These are phyloP conservation scores for Cotesia congregata DNA, from an alignment of 2,888 invertebrate species.

Conservation along the genomic window DNA sequence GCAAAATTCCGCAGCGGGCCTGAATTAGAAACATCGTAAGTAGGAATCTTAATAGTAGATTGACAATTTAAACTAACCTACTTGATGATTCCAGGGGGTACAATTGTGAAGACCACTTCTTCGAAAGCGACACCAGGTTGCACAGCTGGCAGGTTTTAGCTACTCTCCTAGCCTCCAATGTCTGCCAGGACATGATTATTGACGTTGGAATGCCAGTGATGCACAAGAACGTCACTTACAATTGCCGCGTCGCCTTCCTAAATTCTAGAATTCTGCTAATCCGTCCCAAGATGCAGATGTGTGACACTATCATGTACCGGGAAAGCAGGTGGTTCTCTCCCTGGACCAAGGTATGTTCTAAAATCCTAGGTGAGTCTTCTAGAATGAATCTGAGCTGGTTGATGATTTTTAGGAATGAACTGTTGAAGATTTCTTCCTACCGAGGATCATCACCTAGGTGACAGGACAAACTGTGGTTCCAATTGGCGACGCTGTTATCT, in stretches of 20 bases:
- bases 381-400: neutral
- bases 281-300: constrained; percentile 92
- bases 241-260: constrained; percentile 92
- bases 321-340: constrained; percentile 95
- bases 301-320: constrained; percentile 95
- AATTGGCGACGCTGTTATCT: constrained; percentile 95
- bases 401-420: constrained; percentile 72
- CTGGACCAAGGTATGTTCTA: constrained; percentile 83
- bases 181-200: constrained; percentile 89
- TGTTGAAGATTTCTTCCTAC: constrained; percentile 88
- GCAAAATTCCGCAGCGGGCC: constrained; percentile 95
- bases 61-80: too few relatives aligned
- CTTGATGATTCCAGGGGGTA: constrained; percentile 81
- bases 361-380: too few relatives aligned
- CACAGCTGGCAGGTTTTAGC: constrained; percentile 97
- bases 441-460: constrained; percentile 85
- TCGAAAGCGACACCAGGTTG: constrained; percentile 92
- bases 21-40: constrained; percentile 92
- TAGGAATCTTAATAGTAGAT: neutral
- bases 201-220: constrained; percentile 98
- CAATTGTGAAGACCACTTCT: constrained; percentile 98
- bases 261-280: constrained; percentile 93
- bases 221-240: constrained; percentile 95
- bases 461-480: constrained; percentile 90
- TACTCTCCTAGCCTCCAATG: constrained; percentile 83